Conservation (phyloP, 2,113 vertebrate genomes). For the Anolis sagrei region DNA sequence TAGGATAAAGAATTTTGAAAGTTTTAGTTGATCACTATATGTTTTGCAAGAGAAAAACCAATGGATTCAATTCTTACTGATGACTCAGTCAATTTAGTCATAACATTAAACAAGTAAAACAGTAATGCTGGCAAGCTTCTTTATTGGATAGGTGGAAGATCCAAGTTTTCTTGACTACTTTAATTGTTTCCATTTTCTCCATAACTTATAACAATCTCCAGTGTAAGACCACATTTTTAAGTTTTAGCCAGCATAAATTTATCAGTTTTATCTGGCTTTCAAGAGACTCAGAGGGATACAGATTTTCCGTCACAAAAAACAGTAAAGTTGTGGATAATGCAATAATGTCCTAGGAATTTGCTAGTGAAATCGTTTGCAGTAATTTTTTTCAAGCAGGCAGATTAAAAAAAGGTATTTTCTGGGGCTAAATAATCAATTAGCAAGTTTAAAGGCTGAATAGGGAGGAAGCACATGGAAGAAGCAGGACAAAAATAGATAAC, state of each 20-base stretch:
- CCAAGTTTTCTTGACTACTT: slow-evolving; percentile 69
- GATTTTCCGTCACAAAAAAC: slow-evolving; percentile 35
- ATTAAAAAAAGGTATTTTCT: not conserved
- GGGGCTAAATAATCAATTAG: not conserved
- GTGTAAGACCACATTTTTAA: slow-evolving; percentile 64
- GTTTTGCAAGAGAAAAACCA: slow-evolving; percentile 63
- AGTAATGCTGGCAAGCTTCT: slow-evolving; percentile 64
- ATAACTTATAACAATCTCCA: slow-evolving; percentile 55
- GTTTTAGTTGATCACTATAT: slow-evolving; percentile 43
- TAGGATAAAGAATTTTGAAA: not conserved
- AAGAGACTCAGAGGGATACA: slow-evolving; percentile 9
- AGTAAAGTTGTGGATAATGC: too few relatives aligned
- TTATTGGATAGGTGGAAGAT: slow-evolving; percentile 60
- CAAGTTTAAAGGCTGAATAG: not conserved
- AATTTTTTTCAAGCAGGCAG: slow-evolving; percentile 5
- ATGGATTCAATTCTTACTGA: slow-evolving; percentile 48
- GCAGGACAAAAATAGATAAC: not conserved
- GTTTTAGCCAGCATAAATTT: slow-evolving; percentile 48
- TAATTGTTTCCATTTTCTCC: slow-evolving; percentile 60
- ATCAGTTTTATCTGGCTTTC: slow-evolving; percentile 46
- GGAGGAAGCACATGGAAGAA: not conserved
- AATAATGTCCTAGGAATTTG: too few relatives aligned
- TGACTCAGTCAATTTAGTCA: slow-evolving; percentile 67
- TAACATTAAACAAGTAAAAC: slow-evolving; percentile 67
- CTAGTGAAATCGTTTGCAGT: not conserved